A percentile compares a stretch with the other conserved stretches of the same genome.
phyloP scores from a whole-genome alignment of 2,113 vertebrate species.

The Cranoglanis bouderius region DNA sequence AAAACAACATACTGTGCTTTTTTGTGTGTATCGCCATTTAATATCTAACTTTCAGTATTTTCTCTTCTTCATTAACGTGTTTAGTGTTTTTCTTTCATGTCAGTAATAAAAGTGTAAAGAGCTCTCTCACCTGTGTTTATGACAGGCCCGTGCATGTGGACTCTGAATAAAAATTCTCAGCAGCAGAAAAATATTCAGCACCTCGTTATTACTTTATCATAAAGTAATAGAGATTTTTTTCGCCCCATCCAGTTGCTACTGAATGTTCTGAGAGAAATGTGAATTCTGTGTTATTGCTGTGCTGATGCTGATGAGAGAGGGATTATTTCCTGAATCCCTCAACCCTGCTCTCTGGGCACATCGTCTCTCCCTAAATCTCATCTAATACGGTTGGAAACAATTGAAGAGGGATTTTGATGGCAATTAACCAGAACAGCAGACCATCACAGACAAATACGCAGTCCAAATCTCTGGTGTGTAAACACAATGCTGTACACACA shows the following conservation, averaged over 20 bases:
- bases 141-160: background rate
- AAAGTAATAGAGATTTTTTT: background rate
- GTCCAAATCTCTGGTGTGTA: background rate
- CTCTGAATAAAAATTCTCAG: background rate
- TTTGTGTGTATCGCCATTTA: too few species aligned
- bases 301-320: constrained; percentile 36
- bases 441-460: background rate
- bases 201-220: background rate
- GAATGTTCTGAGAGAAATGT: background rate
- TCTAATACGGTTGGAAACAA: constrained; percentile 44
- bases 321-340: constrained; percentile 30
- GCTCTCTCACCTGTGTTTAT: too few species aligned
- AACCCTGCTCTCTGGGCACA: constrained; percentile 8
- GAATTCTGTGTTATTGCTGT: background rate
- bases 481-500: background rate
- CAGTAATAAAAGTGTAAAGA: background rate
- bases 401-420: constrained; percentile 33
- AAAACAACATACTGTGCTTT: too few species aligned
- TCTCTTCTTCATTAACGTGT: background rate
- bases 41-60: background rate
- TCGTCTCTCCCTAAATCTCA: constrained; percentile 32
- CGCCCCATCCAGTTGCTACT: background rate
- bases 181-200: background rate
- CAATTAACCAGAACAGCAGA: constrained; percentile 24
- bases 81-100: background rate